Evolutionary conservation across 2,797 vertebrate genomes (phyloP).

Genomic region (Trachurus trachurus): DNA sequence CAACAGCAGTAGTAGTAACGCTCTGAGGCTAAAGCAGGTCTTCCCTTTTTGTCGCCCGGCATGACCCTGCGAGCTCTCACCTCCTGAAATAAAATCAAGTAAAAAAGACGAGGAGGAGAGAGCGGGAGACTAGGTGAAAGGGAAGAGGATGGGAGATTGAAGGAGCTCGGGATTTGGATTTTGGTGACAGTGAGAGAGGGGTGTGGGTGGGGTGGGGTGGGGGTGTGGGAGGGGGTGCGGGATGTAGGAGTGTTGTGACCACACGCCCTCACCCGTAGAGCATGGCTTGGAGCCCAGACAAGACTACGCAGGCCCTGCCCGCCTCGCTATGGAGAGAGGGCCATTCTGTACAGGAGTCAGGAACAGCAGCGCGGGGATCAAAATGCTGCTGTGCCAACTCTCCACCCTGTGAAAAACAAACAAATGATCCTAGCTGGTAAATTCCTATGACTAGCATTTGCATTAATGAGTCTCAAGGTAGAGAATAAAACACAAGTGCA

Average conservation of each 20-base stretch:
- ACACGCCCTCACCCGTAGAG: conserved; percentile 76
- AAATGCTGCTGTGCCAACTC: conserved; percentile 66
- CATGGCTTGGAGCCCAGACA: conserved; percentile 76
- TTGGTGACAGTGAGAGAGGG: conserved; percentile 31
- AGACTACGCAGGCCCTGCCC: conserved; percentile 59
- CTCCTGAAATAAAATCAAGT: conserved; percentile 1
- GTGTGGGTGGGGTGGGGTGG: conserved; percentile 12
- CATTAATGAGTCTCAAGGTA: conserved; percentile 52
- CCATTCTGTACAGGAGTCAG: conserved; percentile 76
- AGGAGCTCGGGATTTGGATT: conserved; percentile 40
- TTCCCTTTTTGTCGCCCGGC: neutral
- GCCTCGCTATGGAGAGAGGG: conserved; percentile 60
- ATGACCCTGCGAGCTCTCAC: conserved; percentile 8
- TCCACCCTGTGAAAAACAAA: conserved; percentile 75
- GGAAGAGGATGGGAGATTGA: conserved; percentile 41
- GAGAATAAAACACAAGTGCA: conserved; percentile 15
- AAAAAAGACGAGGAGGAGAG: conserved; percentile 21
- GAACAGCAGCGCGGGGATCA: conserved; percentile 69
- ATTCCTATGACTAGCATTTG: conserved; percentile 46
- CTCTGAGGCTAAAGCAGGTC: neutral
- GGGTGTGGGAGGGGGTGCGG: conserved; percentile 20
- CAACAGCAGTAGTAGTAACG: too few relatives aligned
- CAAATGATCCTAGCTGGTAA: conserved; percentile 59
- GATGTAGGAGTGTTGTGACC: conserved; percentile 66
- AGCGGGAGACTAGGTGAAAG: conserved; percentile 24